These are phyloP conservation scores for Lutra lutra DNA, from an alignment of 2,797 vertebrate genomes.

Conservation along the genomic window DNA sequence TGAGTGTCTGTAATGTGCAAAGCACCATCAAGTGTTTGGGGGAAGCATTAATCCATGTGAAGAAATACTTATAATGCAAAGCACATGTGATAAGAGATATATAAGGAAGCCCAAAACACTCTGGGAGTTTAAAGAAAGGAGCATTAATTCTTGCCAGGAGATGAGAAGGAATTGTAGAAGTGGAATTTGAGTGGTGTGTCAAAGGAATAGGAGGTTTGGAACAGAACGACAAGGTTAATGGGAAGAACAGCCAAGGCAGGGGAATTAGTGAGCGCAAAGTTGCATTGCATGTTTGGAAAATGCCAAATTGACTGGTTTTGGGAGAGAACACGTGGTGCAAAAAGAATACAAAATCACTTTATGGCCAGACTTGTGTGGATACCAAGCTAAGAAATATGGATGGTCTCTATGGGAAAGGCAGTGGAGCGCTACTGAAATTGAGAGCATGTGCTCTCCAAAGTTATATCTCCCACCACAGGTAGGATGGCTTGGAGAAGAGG, in stretches of 20 bases:
- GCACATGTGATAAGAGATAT: not conserved
- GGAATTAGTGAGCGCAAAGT: not conserved
- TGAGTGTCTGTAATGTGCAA: not conserved
- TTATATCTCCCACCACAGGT: not conserved
- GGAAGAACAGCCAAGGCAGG: not conserved
- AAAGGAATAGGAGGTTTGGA: not conserved
- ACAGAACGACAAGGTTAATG: not conserved
- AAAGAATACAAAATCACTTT: not conserved
- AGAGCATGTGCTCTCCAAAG: not conserved
- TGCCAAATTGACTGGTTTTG: not conserved
- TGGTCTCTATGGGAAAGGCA: not conserved
- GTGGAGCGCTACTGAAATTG: not conserved
- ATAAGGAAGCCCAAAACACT: not conserved
- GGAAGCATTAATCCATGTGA: not conserved
- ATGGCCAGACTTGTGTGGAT: not conserved
- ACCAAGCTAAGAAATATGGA: not conserved
- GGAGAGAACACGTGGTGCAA: not conserved
- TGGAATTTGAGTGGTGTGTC: not conserved
- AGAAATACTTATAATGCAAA: not conserved
- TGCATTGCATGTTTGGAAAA: not conserved
- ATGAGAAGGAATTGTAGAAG: not conserved
- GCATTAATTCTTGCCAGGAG: not conserved
- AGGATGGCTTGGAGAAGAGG: not conserved
- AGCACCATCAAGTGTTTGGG: not conserved
- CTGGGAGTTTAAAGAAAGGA: constrained; percentile 19